A percentile compares a stretch with the other conserved stretches of the same genome.
phyloP scores from a whole-genome alignment of 2,797 vertebrate species.

The Yasuhikotakia modesta region DNA sequence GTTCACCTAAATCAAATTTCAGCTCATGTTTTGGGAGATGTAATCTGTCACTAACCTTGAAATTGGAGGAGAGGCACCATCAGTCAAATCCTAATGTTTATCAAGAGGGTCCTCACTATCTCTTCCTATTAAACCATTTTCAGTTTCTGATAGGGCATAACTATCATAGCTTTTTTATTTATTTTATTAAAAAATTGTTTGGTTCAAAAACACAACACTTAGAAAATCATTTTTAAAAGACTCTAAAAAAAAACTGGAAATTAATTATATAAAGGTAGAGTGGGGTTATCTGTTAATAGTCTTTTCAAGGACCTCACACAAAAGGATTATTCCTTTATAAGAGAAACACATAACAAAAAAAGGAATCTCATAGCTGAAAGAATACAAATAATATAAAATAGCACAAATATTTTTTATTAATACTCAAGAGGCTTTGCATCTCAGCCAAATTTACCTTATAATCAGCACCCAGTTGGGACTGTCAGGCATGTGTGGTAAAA shows the following conservation, averaged over 20 bases:
- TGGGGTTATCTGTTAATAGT: neutral
- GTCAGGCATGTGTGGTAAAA: neutral
- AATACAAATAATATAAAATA: neutral
- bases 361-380: neutral
- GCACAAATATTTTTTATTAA: neutral
- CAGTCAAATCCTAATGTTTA: conserved; percentile 61
- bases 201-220: neutral
- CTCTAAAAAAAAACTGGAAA: too few species aligned
- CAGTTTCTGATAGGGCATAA: conserved; percentile 11
- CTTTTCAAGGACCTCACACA: neutral
- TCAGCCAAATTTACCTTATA: neutral
- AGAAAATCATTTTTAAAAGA: neutral
- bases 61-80: conserved; percentile 60
- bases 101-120: conserved; percentile 46
- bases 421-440: neutral
- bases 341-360: neutral
- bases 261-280: neutral
- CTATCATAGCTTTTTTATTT: conserved; percentile 50
- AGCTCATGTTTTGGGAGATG: conserved; percentile 63
- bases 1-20: conserved; percentile 61
- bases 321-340: neutral
- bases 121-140: conserved; percentile 38
- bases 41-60: conserved; percentile 64
- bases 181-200: neutral
- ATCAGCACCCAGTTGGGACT: neutral